A percentile compares a stretch with the other conserved stretches of the same genome.
Evolutionary conservation across 2,113 vertebrate genomes (phyloP).

Genomic region (Anguilla japonica): DNA sequence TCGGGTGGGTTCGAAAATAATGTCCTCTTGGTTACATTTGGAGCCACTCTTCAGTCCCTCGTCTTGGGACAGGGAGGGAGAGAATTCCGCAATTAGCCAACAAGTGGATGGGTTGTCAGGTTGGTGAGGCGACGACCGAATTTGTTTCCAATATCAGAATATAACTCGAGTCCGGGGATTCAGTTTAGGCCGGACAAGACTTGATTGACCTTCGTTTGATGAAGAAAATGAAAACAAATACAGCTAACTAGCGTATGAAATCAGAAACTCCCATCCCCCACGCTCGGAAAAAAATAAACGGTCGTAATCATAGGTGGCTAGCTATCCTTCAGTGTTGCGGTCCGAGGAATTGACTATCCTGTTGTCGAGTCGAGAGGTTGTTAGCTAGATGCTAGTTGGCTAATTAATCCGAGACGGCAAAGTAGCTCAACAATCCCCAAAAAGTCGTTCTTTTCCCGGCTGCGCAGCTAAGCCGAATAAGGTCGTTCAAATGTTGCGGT

Average conservation of each 20-base stretch:
- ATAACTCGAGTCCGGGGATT: conserved; percentile 35
- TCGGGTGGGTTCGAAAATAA: background rate
- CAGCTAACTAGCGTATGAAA: background rate
- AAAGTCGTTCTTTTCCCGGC: conserved; percentile 44
- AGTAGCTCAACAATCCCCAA: conserved; percentile 52
- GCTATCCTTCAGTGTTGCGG: background rate
- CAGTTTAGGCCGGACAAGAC: conserved; percentile 24
- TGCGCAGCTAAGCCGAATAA: conserved; percentile 58
- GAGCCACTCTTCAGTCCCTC: conserved; percentile 13
- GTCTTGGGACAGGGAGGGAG: background rate
- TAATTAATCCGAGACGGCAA: conserved; percentile 41
- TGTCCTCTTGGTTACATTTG: background rate
- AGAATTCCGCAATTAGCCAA: background rate
- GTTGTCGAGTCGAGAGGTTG: conserved; percentile 48
- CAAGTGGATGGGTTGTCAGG: background rate
- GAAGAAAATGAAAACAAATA: conserved; percentile 10
- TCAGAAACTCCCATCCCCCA: background rate
- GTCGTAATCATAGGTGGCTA: background rate
- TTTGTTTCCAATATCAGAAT: background rate
- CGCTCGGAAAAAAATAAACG: background rate
- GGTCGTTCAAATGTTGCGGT: conserved; percentile 61
- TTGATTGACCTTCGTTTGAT: conserved; percentile 29
- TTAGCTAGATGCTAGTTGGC: conserved; percentile 48
- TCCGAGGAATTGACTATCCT: background rate
- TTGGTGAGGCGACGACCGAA: background rate